Conservation (phyloP, 2,888 invertebrate genomes). For the Leucoma salicis region DNA sequence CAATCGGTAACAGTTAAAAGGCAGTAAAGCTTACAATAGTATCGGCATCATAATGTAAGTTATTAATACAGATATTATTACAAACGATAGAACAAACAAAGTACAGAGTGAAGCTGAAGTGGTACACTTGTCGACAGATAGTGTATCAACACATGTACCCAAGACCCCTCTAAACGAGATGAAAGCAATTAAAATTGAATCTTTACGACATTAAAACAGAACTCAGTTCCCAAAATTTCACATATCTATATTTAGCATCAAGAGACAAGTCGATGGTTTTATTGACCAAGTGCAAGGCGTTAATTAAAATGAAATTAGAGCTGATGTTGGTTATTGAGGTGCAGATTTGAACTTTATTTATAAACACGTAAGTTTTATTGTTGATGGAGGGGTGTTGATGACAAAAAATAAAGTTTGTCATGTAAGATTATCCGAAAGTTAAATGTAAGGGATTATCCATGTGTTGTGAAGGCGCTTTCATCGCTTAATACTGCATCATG, state of each 20-base stretch:
- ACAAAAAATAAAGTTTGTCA: constrained; percentile 16
- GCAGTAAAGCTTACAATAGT: too few species aligned
- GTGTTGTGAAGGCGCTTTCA: constrained; percentile 19
- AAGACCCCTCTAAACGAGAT: constrained; percentile 22
- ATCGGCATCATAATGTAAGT: background rate
- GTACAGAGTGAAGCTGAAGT: constrained; percentile 13
- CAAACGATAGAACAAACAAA: background rate
- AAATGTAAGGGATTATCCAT: constrained; percentile 17
- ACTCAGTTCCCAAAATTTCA: constrained; percentile 13
- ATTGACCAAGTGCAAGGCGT: constrained; percentile 43
- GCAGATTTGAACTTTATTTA: constrained; percentile 7
- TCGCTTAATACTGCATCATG: constrained; percentile 13
- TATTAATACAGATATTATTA: constrained; percentile 1
- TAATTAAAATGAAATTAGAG: constrained; percentile 49
- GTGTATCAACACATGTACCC: constrained; percentile 20
- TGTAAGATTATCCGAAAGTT: constrained; percentile 20
- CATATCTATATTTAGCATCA: constrained; percentile 29
- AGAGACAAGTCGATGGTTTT: constrained; percentile 45
- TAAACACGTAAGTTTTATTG: background rate
- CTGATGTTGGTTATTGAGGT: background rate
- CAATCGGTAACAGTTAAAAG: too few species aligned
- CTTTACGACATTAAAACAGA: constrained; percentile 16
- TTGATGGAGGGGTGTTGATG: constrained; percentile 9
- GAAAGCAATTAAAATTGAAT: constrained; percentile 17
- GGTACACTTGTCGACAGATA: constrained; percentile 23